phyloP scores from a whole-genome alignment of 2,888 invertebrate species.

The Polydrusus pterygomalis region DNA sequence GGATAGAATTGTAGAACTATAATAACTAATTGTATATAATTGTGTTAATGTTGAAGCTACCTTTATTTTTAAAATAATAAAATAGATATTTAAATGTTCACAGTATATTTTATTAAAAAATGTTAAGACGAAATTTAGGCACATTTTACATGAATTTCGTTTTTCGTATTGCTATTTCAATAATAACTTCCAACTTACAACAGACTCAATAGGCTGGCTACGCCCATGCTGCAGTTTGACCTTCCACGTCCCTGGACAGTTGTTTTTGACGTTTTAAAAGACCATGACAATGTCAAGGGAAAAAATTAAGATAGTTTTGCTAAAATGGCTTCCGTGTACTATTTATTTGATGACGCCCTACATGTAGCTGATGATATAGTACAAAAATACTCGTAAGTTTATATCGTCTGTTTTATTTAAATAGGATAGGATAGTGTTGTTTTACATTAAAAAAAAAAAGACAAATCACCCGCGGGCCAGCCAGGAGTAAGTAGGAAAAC shows the following conservation, averaged over 20 bases:
- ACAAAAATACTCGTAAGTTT: conserved; percentile 60
- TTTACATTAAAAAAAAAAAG: too few species aligned
- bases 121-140: too few species aligned
- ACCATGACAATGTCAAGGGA: neutral
- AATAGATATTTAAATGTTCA: conserved; percentile 26
- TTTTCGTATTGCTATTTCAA: too few species aligned
- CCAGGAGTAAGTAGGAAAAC: too few species aligned
- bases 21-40: conserved; percentile 17
- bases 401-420: neutral
- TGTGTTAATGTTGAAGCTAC: conserved; percentile 11
- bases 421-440: too few species aligned
- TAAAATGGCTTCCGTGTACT: conserved; percentile 69
- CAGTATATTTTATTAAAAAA: neutral
- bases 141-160: too few species aligned
- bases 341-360: conserved; percentile 63
- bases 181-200: too few species aligned
- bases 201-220: too few species aligned
- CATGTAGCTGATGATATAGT: conserved; percentile 61
- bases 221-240: too few species aligned
- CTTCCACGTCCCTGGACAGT: neutral
- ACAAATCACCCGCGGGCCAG: too few species aligned
- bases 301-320: neutral
- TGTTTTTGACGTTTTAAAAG: neutral
- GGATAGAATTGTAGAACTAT: neutral
- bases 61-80: conserved; percentile 24